Conservation (phyloP, 2,888 invertebrate genomes). For the Pandemis corylana region DNA sequence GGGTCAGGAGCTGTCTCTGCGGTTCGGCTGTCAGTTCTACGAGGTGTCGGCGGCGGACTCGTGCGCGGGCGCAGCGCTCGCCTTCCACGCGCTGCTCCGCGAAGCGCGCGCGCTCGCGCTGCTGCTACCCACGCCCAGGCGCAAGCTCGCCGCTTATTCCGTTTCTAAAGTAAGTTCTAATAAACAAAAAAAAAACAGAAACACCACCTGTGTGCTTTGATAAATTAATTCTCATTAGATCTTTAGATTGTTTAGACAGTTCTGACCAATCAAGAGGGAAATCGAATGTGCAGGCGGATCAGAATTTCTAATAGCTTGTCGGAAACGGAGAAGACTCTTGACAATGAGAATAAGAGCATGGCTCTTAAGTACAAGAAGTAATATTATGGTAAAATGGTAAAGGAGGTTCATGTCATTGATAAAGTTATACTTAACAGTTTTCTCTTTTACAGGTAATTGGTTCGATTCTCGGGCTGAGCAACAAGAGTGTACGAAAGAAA, state of each 20-base stretch:
- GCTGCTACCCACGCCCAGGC: constrained; percentile 87
- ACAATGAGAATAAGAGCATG: neutral
- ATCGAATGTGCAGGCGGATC: too few relatives aligned
- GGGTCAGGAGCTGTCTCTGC: constrained; percentile 90
- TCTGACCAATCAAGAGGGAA: neutral
- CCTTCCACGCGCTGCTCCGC: constrained; percentile 90
- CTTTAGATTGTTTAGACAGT: neutral
- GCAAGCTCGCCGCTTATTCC: constrained; percentile 91
- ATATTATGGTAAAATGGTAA: too few relatives aligned
- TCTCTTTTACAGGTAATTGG: constrained; percentile 85
- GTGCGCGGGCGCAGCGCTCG: constrained; percentile 89
- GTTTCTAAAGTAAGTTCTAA: constrained; percentile 87
- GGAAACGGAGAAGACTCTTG: neutral
- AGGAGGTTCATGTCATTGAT: neutral
- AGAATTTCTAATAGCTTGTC: neutral
- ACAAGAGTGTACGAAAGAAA: constrained; percentile 91
- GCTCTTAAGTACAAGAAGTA: neutral
- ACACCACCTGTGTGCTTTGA: too few relatives aligned
- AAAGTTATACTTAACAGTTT: neutral
- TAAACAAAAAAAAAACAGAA: too few relatives aligned
- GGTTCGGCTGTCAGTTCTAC: constrained; percentile 90
- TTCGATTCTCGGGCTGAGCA: constrained; percentile 91
- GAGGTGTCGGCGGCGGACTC: constrained; percentile 90
- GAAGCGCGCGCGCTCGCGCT: constrained; percentile 92
- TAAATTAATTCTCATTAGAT: neutral